phyloP scores from a whole-genome alignment of 2,888 invertebrate species.

The Lordiphosa andalusiaca region DNA sequence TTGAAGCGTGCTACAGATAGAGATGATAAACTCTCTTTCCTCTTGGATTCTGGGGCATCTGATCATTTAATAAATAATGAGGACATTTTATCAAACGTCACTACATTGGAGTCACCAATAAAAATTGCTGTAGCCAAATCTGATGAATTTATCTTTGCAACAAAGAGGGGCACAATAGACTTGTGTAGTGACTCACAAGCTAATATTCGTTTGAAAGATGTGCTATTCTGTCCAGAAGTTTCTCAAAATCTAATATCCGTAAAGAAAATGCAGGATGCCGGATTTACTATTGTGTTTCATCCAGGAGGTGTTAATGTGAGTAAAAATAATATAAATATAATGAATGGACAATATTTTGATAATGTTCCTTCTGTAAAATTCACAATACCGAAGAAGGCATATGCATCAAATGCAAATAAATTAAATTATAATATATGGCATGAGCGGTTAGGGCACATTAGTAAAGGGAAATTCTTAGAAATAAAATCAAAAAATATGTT shows the following conservation, averaged over 20 bases:
- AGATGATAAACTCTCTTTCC: too few species aligned
- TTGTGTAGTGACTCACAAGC: too few species aligned
- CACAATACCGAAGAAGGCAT: too few species aligned
- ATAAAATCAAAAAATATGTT: slow-evolving; percentile 1
- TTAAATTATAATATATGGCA: slow-evolving; percentile 1
- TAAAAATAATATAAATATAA: neutral
- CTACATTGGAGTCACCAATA: too few species aligned
- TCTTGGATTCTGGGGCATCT: too few species aligned
- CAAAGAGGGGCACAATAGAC: too few species aligned
- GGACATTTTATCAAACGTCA: too few species aligned
- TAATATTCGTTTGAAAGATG: neutral
- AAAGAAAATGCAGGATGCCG: neutral
- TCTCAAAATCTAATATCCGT: neutral
- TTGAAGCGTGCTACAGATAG: too few species aligned
- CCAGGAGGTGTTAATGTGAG: neutral
- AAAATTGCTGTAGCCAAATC: too few species aligned
- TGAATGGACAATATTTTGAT: neutral
- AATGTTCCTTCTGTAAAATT: slow-evolving; percentile 1
- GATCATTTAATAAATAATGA: too few species aligned
- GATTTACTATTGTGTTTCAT: neutral
- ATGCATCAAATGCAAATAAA: neutral
- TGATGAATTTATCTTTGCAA: too few species aligned
- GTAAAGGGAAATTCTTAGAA: slow-evolving; percentile 2
- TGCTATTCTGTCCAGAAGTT: neutral
- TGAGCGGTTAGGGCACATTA: slow-evolving; percentile 5